These are phyloP conservation scores for Phataginus tricuspis DNA, from an alignment of 2,797 vertebrate genomes.

Conservation along the genomic window DNA sequence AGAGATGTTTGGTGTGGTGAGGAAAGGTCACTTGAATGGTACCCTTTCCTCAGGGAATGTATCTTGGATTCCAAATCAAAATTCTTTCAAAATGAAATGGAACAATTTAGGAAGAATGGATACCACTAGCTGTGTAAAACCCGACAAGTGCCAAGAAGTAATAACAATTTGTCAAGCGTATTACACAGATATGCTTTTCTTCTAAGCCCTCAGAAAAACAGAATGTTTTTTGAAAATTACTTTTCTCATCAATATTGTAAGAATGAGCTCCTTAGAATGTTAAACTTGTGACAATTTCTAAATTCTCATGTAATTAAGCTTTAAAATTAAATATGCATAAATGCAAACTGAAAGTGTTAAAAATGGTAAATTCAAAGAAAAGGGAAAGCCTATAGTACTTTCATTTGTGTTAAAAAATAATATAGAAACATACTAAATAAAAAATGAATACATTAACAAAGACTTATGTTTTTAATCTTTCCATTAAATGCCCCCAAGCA, in stretches of 20 bases:
- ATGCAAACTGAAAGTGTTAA: background rate
- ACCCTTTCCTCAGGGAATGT: background rate
- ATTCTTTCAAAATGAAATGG: background rate
- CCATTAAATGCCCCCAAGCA: slow-evolving; percentile 20
- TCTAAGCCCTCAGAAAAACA: background rate
- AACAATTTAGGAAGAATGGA: background rate
- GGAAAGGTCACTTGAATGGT: background rate
- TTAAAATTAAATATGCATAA: slow-evolving; percentile 46
- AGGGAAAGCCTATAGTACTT: slow-evolving; percentile 4
- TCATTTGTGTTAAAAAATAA: slow-evolving; percentile 24
- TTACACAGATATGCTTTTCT: slow-evolving; percentile 42
- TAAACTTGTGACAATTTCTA: slow-evolving; percentile 1
- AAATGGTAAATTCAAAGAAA: background rate
- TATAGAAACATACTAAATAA: background rate
- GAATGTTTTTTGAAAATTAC: slow-evolving; percentile 50
- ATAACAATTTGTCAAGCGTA: slow-evolving; percentile 23
- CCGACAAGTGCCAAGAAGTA: slow-evolving; percentile 29
- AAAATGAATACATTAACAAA: slow-evolving; percentile 19
- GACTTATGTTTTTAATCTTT: slow-evolving; percentile 50
- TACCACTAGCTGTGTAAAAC: background rate
- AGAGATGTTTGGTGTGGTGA: background rate
- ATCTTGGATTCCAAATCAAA: slow-evolving; percentile 16
- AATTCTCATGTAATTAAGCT: background rate
- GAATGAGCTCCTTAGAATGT: background rate
- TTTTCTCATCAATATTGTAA: slow-evolving; percentile 45